Evolutionary conservation across 2,888 invertebrate species (phyloP).

Genomic region (Rotaria magnacalcarata): DNA sequence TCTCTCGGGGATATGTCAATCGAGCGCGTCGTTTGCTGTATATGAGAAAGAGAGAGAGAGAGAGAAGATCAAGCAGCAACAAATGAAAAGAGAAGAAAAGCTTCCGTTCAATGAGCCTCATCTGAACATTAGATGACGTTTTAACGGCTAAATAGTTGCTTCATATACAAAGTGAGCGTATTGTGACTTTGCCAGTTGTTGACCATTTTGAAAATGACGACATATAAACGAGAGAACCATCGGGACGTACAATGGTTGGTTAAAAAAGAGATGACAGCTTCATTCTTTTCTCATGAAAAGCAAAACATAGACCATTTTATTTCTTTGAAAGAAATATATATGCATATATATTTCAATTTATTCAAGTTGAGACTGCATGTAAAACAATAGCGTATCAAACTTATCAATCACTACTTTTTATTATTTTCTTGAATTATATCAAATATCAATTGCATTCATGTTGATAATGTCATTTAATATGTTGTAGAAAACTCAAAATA

Average conservation of each 20-base stretch:
- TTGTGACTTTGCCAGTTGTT: constrained; percentile 22
- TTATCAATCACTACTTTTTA: too few relatives aligned
- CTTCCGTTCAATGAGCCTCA: constrained; percentile 26
- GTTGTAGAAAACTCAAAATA: too few relatives aligned
- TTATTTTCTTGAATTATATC: too few relatives aligned
- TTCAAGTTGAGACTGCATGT: too few relatives aligned
- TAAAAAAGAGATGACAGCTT: not conserved
- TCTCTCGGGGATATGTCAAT: constrained; percentile 22
- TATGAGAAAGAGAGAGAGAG: not conserved
- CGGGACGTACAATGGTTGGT: not conserved
- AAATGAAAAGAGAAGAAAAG: not conserved
- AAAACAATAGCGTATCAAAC: too few relatives aligned
- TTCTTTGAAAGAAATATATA: too few relatives aligned
- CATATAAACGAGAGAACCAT: not conserved
- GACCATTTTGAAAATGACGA: constrained; percentile 12
- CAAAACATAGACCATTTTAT: too few relatives aligned
- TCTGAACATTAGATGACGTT: constrained; percentile 29
- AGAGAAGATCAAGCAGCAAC: constrained; percentile 24
- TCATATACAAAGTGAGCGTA: not conserved
- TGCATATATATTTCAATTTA: too few relatives aligned
- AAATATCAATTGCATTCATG: too few relatives aligned
- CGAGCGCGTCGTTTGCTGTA: constrained; percentile 16
- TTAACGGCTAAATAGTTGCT: constrained; percentile 29
- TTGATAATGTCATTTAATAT: too few relatives aligned
- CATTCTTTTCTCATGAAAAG: not conserved